Conservation (phyloP, 2,797 vertebrate genomes). For the Cyclura pinguis region DNA sequence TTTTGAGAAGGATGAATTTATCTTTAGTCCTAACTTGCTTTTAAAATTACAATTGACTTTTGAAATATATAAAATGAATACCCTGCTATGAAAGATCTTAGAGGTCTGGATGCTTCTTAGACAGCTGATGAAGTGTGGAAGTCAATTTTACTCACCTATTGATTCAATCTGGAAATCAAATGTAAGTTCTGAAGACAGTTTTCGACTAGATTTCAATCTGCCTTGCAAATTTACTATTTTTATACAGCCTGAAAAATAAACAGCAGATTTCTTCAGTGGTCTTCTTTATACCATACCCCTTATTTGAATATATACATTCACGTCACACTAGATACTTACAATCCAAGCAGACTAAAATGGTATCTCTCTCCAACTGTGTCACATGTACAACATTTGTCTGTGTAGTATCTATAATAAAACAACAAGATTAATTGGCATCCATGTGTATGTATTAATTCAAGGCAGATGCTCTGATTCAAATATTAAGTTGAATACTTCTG, state of each 20-base stretch:
- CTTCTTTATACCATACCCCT: not conserved
- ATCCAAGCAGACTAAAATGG: slow-evolving; percentile 94
- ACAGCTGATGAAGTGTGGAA: not conserved
- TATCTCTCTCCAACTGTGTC: slow-evolving; percentile 93
- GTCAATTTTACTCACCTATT: slow-evolving; percentile 83
- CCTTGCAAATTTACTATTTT: slow-evolving; percentile 96
- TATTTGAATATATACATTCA: slow-evolving; percentile 38
- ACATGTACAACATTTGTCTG: slow-evolving; percentile 93
- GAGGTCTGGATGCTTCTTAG: not conserved
- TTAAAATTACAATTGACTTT: not conserved
- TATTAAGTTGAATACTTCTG: slow-evolving; percentile 9
- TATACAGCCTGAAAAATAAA: slow-evolving; percentile 87
- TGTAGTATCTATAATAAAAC: slow-evolving; percentile 84
- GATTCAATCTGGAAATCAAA: slow-evolving; percentile 96
- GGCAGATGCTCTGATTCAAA: slow-evolving; percentile 32
- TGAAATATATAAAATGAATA: not conserved
- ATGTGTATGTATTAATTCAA: slow-evolving; percentile 36
- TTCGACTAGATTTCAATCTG: slow-evolving; percentile 94
- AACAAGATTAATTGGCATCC: slow-evolving; percentile 48
- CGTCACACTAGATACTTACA: slow-evolving; percentile 83
- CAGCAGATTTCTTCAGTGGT: slow-evolving; percentile 39
- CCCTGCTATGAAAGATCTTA: not conserved
- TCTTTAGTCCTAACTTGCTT: not conserved
- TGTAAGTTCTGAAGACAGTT: slow-evolving; percentile 92
- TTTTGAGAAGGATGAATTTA: not conserved